These are phyloP conservation scores for Remorina albescens DNA, from an alignment of 2,797 vertebrate species.

Conservation along the genomic window DNA sequence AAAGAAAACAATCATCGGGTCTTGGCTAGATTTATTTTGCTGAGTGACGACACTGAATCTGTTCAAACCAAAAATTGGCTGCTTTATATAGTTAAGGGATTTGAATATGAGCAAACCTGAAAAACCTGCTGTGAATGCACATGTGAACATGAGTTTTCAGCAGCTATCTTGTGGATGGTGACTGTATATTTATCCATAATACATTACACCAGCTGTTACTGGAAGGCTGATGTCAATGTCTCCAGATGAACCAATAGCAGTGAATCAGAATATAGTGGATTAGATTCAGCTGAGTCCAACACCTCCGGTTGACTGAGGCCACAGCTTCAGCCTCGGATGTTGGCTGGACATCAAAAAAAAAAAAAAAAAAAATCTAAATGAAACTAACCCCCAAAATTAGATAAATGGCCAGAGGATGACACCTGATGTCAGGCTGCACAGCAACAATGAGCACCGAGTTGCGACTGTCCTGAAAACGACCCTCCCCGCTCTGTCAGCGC, in stretches of 20 bases:
- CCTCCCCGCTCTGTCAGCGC: neutral
- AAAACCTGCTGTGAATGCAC: too few species aligned
- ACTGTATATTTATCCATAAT: neutral
- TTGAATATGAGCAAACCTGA: neutral
- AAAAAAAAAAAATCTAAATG: constrained; percentile 43
- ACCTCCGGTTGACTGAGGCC: constrained; percentile 22
- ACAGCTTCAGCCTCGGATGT: constrained; percentile 34
- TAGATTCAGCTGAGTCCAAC: neutral
- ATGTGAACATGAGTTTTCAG: too few species aligned
- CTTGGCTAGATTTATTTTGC: too few species aligned
- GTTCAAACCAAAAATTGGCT: neutral
- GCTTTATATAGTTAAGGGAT: neutral
- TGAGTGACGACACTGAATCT: too few species aligned
- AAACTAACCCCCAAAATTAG: constrained; percentile 44
- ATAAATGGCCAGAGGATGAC: constrained; percentile 38
- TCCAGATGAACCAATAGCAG: constrained; percentile 3
- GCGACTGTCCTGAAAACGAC: constrained; percentile 9
- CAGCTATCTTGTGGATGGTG: neutral
- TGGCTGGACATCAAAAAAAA: constrained; percentile 37
- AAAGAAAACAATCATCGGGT: too few species aligned
- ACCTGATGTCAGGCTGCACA: constrained; percentile 43
- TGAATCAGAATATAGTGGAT: constrained; percentile 21
- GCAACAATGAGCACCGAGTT: constrained; percentile 4
- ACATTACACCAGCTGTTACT: neutral
- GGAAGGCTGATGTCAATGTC: neutral